Conservation (phyloP, 2,797 vertebrate genomes). For the Morus bassanus region DNA sequence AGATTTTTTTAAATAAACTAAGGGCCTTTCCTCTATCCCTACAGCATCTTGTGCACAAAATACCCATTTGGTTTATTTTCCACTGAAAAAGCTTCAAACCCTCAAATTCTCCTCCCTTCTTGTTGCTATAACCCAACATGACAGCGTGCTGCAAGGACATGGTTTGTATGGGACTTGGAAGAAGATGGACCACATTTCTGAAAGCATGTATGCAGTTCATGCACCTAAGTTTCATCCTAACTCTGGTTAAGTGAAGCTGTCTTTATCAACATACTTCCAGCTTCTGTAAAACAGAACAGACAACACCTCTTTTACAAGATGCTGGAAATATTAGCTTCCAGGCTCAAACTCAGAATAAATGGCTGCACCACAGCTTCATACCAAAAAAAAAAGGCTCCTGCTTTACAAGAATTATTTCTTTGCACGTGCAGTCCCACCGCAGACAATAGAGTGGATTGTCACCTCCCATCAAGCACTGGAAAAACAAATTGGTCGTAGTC, state of each 20-base stretch:
- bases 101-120: neutral
- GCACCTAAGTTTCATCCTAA: neutral
- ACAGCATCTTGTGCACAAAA: neutral
- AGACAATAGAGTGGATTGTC: neutral
- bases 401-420: neutral
- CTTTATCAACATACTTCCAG: neutral
- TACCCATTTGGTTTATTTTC: neutral
- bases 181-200: neutral
- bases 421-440: neutral
- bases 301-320: neutral
- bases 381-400: neutral
- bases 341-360: neutral
- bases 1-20: neutral
- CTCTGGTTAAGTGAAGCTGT: neutral
- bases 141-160: neutral
- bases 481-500: neutral
- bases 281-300: neutral
- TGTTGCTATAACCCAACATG: rapidly evolving
- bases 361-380: neutral
- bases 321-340: neutral
- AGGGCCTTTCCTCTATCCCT: neutral
- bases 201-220: neutral
- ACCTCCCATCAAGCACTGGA: neutral
- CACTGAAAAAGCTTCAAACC: neutral
- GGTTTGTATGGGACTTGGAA: neutral